Evolutionary conservation across 2,888 invertebrate genomes (phyloP).

Genomic region (Ypsolopha sequella): DNA sequence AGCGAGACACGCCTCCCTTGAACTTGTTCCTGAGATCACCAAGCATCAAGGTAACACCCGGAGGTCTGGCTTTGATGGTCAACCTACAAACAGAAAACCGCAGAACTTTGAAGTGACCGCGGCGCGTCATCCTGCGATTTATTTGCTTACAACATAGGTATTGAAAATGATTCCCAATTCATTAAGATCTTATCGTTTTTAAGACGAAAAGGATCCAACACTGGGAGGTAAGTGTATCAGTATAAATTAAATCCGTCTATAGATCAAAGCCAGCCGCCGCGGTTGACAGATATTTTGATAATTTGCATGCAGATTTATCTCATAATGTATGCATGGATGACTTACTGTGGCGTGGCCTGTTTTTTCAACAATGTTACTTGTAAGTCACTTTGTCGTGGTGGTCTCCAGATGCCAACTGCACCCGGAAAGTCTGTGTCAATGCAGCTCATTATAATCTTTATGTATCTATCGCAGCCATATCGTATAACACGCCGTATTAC

Average conservation of each 20-base stretch:
- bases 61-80: not conserved
- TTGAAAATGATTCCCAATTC: conserved; percentile 46
- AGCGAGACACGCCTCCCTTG: conserved; percentile 14
- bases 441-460: conserved; percentile 7
- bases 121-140: conserved; percentile 41
- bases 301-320: conserved; percentile 42
- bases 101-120: conserved; percentile 38
- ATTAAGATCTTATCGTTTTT: conserved; percentile 62
- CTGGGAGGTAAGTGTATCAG: conserved; percentile 4
- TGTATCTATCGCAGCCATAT: too few species aligned
- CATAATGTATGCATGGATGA: conserved; percentile 59
- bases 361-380: conserved; percentile 56
- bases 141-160: conserved; percentile 52
- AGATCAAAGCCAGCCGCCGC: conserved; percentile 52
- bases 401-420: conserved; percentile 36
- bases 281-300: conserved; percentile 64
- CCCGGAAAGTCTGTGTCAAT: conserved; percentile 54
- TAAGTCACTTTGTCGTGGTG: conserved; percentile 60
- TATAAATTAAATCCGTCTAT: conserved; percentile 5
- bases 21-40: not conserved
- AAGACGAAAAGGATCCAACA: conserved; percentile 41
- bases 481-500: too few species aligned
- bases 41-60: not conserved
- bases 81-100: not conserved
- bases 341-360: conserved; percentile 53